Evolutionary conservation across 2,888 invertebrate genomes (phyloP), one percentile per base, ranked within the genome.

Genomic region (Philopedon plagiatum): DNA sequence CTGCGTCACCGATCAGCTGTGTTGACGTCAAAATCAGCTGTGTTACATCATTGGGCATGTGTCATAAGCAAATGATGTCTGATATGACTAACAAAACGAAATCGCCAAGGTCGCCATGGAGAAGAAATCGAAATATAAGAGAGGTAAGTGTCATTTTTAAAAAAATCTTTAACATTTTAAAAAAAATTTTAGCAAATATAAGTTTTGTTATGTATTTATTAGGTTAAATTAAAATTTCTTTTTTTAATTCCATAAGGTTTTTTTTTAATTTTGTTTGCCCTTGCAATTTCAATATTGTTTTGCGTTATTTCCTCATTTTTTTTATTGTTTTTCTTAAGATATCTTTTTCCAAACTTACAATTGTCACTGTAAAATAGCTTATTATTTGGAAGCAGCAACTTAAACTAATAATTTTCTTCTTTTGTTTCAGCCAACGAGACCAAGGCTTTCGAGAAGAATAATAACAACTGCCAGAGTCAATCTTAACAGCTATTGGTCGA

Each of bases 401-500:
- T 32, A 62, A 46, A 19, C 19, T 54, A 34, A 34, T 29, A 21
- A 39, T 41, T 60, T 15, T 61, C 4, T 57, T 37, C 15, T 62
- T 49, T 76, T 37, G 73, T 81, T 88, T 82, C 87, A 90, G 90
- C 86, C 86, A 80, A 84, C 87, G 73, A 90, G 88, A 78, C 89
- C 89, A 41, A 87, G 87, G 79, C 86, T 91, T 71, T 88, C 90
- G 11, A 86, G 90, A 74, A 87, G 87, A 78, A 86, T 90, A 80
- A 86, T 89, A 54, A 85, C 86, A 77, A 87, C 89, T 32, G 87
- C 90, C 79, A 87, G 88, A 77, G 88, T 91, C 82, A 91, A 91
- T 83, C 86, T 91, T 76, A 91, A 91, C 85, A 87, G 88, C 83
- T 90, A 90, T 83, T 91, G 91, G 91, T 87, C 88, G 76, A 88